These are phyloP conservation scores for Leptinotarsa peninsularis DNA, from an alignment of 2,888 invertebrate species.

Conservation along the genomic window DNA sequence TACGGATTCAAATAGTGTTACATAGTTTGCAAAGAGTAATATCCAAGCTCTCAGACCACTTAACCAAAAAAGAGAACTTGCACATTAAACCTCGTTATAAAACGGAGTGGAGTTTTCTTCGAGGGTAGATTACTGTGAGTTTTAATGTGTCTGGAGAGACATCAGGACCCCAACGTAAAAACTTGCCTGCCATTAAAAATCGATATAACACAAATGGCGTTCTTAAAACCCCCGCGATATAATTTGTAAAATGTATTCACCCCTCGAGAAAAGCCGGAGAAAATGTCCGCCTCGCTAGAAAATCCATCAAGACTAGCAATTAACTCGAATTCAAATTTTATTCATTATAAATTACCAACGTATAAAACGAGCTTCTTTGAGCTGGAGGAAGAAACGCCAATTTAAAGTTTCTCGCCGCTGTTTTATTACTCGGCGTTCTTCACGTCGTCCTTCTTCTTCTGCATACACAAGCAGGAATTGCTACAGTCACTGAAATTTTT, in stretches of 20 bases:
- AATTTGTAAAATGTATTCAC: slow-evolving; percentile 64
- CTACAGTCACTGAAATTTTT: slow-evolving; percentile 31
- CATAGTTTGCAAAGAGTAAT: slow-evolving; percentile 14
- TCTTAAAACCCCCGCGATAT: slow-evolving; percentile 63
- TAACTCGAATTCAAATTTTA: slow-evolving; percentile 68
- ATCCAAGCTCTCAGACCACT: slow-evolving; percentile 13
- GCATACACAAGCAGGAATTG: slow-evolving; percentile 33
- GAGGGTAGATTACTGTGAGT: slow-evolving; percentile 46
- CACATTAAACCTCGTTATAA: slow-evolving; percentile 30
- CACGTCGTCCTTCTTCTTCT: slow-evolving; percentile 44
- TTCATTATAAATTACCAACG: slow-evolving; percentile 68
- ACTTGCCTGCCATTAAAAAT: slow-evolving; percentile 61
- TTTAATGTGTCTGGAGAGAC: slow-evolving; percentile 52
- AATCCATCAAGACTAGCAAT: slow-evolving; percentile 67
- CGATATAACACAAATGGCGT: slow-evolving; percentile 64
- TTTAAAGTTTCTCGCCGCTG: slow-evolving; percentile 65
- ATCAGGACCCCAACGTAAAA: slow-evolving; percentile 52
- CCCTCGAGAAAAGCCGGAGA: slow-evolving; percentile 61
- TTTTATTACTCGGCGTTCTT: slow-evolving; percentile 53
- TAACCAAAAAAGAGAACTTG: slow-evolving; percentile 24
- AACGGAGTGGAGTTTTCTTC: slow-evolving; percentile 44
- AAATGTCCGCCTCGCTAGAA: slow-evolving; percentile 62
- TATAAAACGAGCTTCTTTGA: slow-evolving; percentile 66
- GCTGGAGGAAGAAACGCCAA: slow-evolving; percentile 65
- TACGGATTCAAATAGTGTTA: slow-evolving; percentile 2